phyloP scores from a whole-genome alignment of 2,113 vertebrate genomes.

The Felis chaus region DNA sequence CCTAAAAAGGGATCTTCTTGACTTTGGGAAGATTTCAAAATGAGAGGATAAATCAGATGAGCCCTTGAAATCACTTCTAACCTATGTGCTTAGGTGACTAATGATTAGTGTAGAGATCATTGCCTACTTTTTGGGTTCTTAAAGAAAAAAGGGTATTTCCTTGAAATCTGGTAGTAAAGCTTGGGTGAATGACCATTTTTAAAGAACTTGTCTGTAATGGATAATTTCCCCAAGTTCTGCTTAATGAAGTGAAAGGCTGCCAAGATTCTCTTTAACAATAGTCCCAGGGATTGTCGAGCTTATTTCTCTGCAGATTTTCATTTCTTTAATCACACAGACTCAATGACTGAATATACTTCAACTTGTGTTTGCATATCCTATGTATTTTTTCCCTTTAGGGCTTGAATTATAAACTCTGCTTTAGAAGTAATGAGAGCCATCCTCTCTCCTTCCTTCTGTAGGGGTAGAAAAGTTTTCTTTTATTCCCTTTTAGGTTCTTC shows the following conservation, averaged over 20 bases:
- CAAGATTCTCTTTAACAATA: neutral
- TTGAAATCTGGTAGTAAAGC: neutral
- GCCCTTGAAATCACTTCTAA: neutral
- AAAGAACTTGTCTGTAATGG: neutral
- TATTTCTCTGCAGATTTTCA: neutral
- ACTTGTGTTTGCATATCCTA: neutral
- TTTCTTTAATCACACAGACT: neutral
- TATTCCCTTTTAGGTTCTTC: neutral
- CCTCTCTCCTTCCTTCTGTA: neutral
- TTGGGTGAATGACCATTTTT: neutral
- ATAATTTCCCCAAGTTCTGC: neutral
- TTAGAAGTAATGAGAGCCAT: neutral
- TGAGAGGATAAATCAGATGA: neutral
- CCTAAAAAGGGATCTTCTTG: neutral
- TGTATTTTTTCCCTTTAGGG: neutral
- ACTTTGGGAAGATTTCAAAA: neutral
- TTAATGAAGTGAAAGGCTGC: neutral
- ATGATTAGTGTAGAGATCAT: neutral
- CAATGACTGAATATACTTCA: neutral
- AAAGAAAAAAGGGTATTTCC: neutral
- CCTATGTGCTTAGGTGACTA: neutral
- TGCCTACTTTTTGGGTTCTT: neutral
- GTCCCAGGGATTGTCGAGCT: neutral
- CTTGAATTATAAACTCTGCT: neutral
- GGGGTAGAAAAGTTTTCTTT: neutral